Conservation (phyloP, 2,888 invertebrate species). For the Pseudococcus viburni region DNA sequence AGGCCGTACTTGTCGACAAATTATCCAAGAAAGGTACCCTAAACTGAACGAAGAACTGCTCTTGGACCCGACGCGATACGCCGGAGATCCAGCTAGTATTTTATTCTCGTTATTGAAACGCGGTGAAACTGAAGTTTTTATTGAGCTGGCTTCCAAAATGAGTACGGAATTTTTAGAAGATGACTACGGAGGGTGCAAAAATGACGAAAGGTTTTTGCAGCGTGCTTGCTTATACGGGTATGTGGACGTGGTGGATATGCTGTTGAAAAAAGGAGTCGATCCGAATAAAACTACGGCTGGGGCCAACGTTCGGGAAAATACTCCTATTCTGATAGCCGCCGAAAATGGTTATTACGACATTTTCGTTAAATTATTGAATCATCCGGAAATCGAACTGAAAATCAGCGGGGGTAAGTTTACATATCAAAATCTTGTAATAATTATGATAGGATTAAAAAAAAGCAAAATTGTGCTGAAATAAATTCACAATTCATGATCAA, state of each 20-base stretch:
- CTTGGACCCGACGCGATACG: background rate
- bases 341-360: no score
- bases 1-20: constrained; percentile 75
- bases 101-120: constrained; percentile 60
- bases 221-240: background rate
- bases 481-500: no score
- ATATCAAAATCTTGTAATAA: no score
- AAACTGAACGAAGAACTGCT: constrained; percentile 69
- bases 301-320: no score
- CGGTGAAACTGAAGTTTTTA: constrained; percentile 68
- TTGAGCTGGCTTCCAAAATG: background rate
- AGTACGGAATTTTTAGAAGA: background rate
- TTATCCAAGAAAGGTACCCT: constrained; percentile 75
- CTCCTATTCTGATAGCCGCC: no score
- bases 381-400: background rate
- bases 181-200: background rate
- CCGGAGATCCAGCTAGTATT: background rate
- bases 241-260: background rate
- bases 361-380: background rate
- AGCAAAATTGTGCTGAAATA: no score
- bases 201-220: background rate
- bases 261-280: background rate
- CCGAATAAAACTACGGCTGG: background rate
- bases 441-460: no score
- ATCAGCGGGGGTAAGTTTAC: no score